Conservation (phyloP, 2,888 invertebrate species). For the Tachystola acroxantha region DNA sequence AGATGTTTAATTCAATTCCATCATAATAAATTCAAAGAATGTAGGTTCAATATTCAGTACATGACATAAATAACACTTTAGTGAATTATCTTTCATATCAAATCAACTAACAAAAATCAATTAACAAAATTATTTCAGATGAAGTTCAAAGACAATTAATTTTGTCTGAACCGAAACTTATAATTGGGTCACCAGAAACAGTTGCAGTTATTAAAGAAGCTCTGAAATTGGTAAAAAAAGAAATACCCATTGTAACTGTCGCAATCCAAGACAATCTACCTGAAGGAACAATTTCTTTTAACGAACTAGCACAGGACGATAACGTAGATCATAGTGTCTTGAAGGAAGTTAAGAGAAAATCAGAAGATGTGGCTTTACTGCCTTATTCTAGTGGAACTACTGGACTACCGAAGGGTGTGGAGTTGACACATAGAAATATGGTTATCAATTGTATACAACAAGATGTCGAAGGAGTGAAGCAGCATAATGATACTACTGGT, state of each 20-base stretch:
- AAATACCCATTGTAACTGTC: constrained; percentile 69
- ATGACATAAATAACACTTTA: no score
- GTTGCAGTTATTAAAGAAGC: constrained; percentile 63
- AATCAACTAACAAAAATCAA: no score
- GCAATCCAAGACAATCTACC: constrained; percentile 48
- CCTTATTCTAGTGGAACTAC: constrained; percentile 94
- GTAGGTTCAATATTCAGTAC: no score
- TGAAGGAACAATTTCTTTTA: constrained; percentile 76
- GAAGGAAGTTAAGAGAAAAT: constrained; percentile 44
- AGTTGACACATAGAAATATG: constrained; percentile 79
- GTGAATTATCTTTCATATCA: no score
- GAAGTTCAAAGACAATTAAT: constrained; percentile 82
- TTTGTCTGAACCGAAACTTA: constrained; percentile 77
- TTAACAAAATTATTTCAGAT: constrained; percentile 64
- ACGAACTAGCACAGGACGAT: constrained; percentile 71
- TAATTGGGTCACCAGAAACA: constrained; percentile 78
- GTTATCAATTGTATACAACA: constrained; percentile 66
- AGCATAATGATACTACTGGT: constrained; percentile 50
- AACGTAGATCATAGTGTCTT: constrained; percentile 66
- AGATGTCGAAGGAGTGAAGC: constrained; percentile 33
- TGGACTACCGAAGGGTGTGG: constrained; percentile 87
- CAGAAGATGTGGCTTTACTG: constrained; percentile 80
- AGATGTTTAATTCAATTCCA: no score
- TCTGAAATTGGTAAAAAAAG: constrained; percentile 51
- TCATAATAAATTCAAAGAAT: no score